Conservation (phyloP, 2,888 invertebrate genomes). For the Chymomyza procnemis region DNA sequence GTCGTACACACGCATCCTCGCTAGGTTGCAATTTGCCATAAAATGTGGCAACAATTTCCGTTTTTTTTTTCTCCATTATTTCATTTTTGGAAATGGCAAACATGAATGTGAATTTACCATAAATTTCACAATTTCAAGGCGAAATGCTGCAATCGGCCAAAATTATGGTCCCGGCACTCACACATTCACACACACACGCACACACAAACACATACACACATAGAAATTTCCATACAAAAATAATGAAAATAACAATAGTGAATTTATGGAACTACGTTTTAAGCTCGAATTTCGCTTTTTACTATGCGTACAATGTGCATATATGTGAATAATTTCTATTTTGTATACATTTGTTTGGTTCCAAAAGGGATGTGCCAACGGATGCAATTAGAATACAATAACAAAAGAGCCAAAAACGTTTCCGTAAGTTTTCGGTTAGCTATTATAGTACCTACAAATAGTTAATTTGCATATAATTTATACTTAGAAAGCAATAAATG, state of each 20-base stretch:
- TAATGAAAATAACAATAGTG: conserved; percentile 8
- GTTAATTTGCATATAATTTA: neutral
- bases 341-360: neutral
- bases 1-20: neutral
- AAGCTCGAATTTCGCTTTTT: neutral
- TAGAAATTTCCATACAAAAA: neutral
- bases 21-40: neutral
- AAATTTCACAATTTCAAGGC: conserved; percentile 13
- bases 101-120: conserved; percentile 17
- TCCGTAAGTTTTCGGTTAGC: neutral
- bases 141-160: neutral
- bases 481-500: neutral
- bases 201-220: neutral
- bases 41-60: neutral
- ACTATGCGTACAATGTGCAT: neutral
- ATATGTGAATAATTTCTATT: neutral
- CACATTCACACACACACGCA: neutral
- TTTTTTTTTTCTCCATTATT: neutral
- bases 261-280: conserved; percentile 17
- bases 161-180: neutral
- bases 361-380: no score
- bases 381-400: no score
- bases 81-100: conserved; percentile 5
- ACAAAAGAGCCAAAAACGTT: neutral
- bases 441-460: neutral